Evolutionary conservation across 2,797 vertebrate genomes (phyloP), one percentile per base, ranked within the genome.

Genomic region (Muraenolepis orangiensis): DNA sequence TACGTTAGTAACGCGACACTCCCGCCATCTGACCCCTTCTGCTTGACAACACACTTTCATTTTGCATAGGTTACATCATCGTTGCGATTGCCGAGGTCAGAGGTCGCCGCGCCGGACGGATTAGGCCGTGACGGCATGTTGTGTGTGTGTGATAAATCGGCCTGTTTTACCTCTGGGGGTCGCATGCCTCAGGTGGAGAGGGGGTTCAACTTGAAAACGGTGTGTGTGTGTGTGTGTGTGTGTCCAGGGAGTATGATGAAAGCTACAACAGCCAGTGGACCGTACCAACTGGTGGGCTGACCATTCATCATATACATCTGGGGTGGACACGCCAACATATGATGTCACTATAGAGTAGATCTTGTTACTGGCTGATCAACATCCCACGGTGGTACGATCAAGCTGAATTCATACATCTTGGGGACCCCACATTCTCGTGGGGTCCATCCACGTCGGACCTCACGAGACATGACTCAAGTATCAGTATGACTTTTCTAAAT

Each of bases 1-100:
- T 77, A 71, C 10, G 61, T 14, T n/a, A 80, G 83, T 75, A 79
- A 75, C 75, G n/a, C 14, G 20, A 81, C 32, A 61, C 67, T n/a
- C 20, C 6, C 46, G 3, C 13, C 23, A 26, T 70, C 66, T 76
- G 14, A 38, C 20, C 69, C 16, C 31, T 26, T 14, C 40, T 26
- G 40, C 68, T 40, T 76, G 34, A 69, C 74, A 32, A 31, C 38
- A 40, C 30, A 66, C 40, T 34, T 66, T 70, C 61, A 23, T 75
- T 76, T 71, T 31, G 38, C 57, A 61, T 13, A 13, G 57, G 64
- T 75, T 32, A 32, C 32, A 40, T 40, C 61, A n/a, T 57, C 3
- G 34, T 64, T 70, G 32, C 34, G 72, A 74, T 72, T 38, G 46
- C 28, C 26, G 26, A n/a, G 68, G 61, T 78, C 72, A 74, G 1